phyloP scores from a whole-genome alignment of 64 coral and sea anemone genomes.

The Pocillopora verrucosa region DNA sequence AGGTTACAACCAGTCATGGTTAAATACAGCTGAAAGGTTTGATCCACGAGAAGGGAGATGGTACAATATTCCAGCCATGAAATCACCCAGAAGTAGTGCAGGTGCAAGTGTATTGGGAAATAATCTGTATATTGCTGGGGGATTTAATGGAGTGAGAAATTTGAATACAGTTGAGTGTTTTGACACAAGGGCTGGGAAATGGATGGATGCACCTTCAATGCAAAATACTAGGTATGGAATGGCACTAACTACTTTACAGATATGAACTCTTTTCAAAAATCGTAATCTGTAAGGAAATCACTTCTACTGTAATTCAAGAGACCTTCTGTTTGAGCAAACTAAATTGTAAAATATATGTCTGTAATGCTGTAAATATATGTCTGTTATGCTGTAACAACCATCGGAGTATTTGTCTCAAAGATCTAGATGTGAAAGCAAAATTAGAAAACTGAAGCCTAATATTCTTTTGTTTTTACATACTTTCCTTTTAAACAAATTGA shows the following conservation, averaged over 20 bases:
- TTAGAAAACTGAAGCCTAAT: too few species aligned
- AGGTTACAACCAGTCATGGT: conserved; percentile 67
- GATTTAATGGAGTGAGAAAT: conserved; percentile 78
- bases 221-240: conserved; percentile 70
- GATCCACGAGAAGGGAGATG: conserved; percentile 76
- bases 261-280: not conserved
- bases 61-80: conserved; percentile 57
- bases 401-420: too few species aligned
- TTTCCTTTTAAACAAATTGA: too few species aligned
- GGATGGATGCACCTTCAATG: conserved; percentile 60
- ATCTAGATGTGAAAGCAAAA: too few species aligned
- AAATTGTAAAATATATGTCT: too few species aligned
- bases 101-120: conserved; percentile 58
- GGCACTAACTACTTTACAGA: conserved; percentile 50
- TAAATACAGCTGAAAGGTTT: conserved; percentile 71
- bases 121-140: conserved; percentile 60
- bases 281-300: not conserved
- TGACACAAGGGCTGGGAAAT: conserved; percentile 59
- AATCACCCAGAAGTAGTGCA: conserved; percentile 51
- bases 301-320: not conserved
- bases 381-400: too few species aligned
- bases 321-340: too few species aligned
- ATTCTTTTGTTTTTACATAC: too few species aligned
- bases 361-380: too few species aligned
- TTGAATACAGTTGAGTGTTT: conserved; percentile 66